These are phyloP conservation scores for Cuculus canorus DNA, from an alignment of 2,797 vertebrate species.

Conservation along the genomic window DNA sequence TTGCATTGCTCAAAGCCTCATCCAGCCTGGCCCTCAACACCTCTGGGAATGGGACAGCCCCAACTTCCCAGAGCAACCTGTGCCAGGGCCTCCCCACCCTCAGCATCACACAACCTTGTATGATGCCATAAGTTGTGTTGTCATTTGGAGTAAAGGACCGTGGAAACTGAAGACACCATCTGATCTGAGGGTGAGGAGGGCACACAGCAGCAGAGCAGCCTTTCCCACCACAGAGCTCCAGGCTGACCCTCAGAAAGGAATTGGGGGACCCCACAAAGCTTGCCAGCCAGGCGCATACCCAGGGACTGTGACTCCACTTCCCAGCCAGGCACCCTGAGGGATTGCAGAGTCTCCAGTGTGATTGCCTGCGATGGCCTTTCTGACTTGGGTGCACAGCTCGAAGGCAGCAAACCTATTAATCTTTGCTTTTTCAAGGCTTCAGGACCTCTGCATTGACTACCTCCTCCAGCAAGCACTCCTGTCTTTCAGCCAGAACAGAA, in stretches of 20 bases:
- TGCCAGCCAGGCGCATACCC: no score
- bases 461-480: not conserved
- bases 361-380: not conserved
- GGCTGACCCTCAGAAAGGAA: not conserved
- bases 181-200: not conserved
- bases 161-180: not conserved
- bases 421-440: not conserved
- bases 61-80: no score
- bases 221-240: accelerated
- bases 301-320: accelerated
- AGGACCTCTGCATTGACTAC: not conserved
- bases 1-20: no score
- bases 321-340: not conserved
- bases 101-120: no score
- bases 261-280: accelerated
- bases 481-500: conserved; percentile 4
- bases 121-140: accelerated
- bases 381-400: not conserved
- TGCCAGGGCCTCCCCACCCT: no score
- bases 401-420: not conserved
- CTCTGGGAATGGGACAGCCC: no score
- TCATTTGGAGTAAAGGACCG: not conserved
- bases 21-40: no score
- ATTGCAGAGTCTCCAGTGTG: not conserved
- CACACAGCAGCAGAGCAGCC: not conserved